phyloP scores from a whole-genome alignment of 2,797 vertebrate species.

The Pogoniulus pusillus region DNA sequence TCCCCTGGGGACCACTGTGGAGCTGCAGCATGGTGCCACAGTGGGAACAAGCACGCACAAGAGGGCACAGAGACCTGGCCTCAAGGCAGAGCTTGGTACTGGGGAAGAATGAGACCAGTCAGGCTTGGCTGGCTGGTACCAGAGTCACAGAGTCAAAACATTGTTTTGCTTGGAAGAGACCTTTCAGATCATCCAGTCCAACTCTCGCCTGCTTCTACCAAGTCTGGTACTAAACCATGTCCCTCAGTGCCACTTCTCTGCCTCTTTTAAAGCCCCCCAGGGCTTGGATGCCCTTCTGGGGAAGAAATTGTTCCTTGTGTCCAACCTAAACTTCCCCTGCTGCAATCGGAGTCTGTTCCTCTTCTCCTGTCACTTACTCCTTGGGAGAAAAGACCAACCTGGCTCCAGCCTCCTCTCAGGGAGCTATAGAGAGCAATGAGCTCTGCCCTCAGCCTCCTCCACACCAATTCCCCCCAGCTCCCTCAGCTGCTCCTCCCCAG shows the following conservation, averaged over 20 bases:
- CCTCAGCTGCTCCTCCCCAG: not conserved
- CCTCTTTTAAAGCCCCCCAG: not conserved
- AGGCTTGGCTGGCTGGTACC: not conserved
- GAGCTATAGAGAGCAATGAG: no score
- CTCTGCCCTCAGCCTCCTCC: not conserved
- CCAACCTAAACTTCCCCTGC: not conserved
- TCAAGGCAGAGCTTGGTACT: rapidly evolving
- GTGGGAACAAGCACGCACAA: not conserved
- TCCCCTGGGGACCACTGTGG: not conserved
- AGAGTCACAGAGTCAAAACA: not conserved
- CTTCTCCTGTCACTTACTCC: not conserved
- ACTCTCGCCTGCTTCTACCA: no score
- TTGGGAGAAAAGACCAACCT: no score
- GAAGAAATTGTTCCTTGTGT: not conserved
- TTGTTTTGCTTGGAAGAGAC: not conserved
- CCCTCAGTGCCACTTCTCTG: not conserved
- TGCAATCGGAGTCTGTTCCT: not conserved
- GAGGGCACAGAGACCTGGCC: no score
- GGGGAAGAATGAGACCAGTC: not conserved
- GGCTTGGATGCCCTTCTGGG: not conserved
- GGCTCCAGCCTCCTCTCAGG: no score
- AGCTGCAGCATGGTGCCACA: not conserved
- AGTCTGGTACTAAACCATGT: not conserved
- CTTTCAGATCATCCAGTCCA: not conserved
- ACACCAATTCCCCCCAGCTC: not conserved